These are phyloP conservation scores for Novumbra hubbsi DNA, from an alignment of 2,797 vertebrate species.

Conservation along the genomic window DNA sequence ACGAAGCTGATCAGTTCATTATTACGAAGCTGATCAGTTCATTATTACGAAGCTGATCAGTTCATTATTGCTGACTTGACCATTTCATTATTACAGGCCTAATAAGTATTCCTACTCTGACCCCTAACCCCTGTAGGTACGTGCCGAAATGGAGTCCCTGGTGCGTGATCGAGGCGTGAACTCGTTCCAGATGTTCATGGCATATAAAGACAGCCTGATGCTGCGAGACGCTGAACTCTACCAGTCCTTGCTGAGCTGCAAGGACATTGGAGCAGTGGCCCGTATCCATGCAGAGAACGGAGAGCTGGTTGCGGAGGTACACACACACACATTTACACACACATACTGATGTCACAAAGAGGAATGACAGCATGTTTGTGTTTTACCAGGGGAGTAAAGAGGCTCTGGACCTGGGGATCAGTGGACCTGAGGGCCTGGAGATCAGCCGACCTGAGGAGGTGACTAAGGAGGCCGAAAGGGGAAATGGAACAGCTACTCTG, in stretches of 20 bases:
- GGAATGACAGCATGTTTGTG: neutral
- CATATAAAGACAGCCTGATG: slow-evolving; percentile 96
- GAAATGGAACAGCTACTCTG: neutral
- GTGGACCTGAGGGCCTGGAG: slow-evolving; percentile 93
- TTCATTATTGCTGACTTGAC: too few relatives aligned
- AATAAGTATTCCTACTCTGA: neutral
- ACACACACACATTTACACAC: too few relatives aligned
- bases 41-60: too few relatives aligned
- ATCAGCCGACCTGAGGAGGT: slow-evolving; percentile 98
- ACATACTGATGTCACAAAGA: too few relatives aligned
- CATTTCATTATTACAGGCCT: too few relatives aligned
- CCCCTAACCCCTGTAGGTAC: slow-evolving; percentile 75
- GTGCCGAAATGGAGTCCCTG: slow-evolving; percentile 90
- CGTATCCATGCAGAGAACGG: slow-evolving; percentile 95
- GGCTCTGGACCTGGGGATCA: slow-evolving; percentile 91
- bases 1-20: too few relatives aligned
- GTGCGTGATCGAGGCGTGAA: slow-evolving; percentile 94
- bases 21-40: too few relatives aligned
- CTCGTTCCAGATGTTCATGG: slow-evolving; percentile 98
- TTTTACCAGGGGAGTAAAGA: slow-evolving; percentile 87
- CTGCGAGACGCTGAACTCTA: slow-evolving; percentile 93
- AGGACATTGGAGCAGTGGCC: slow-evolving; percentile 89
- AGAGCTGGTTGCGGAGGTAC: slow-evolving; percentile 92
- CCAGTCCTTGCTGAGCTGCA: slow-evolving; percentile 89
- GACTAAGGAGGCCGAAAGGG: neutral